Evolutionary conservation across 2,113 vertebrate species (phyloP), one percentile per base, ranked within the genome.

Genomic region (Daboia siamensis): DNA sequence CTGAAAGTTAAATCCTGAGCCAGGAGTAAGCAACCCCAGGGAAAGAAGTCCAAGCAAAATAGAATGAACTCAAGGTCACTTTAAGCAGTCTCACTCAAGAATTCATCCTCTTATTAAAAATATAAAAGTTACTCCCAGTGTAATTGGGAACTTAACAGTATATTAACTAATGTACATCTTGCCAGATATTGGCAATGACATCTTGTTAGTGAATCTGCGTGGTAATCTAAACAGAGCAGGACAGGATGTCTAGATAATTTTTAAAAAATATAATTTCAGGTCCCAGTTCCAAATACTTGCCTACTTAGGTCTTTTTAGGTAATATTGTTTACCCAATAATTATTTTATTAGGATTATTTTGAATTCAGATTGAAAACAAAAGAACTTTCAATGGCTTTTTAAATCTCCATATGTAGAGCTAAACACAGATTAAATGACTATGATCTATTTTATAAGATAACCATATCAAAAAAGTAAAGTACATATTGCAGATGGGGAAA

Each of bases 1-100:
- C 94, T 91, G 88, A 56, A 55, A 57, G 74, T 90, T 86, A 92
- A 92, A 64, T 54, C 88, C 61, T 90, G 61, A 90, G 26, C 55
- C 46, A 20, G 15, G 33, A 90, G 44, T 54, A 54, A 93, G 88
- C 55, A 61, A 69, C 11, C 24, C n/a, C 29, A 80, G 54, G 11
- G 92, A 86, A 89, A 88, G 10, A 92, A 26, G 59, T 69, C 48
- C 26, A 57, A 54, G 39, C 52, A 89, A 87, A 84, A 48, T 17
- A 39, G 86, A 61, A 86, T 64, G 56, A 64, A 86, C 29, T 39
- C 56, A 29, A 56, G 88, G 48, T 44, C 88, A 90, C 7, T 55
- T 55, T n/a, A 48, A 90, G 15, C 10, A 33, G 52, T 48, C 61
- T 80, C 46, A 90, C 3, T 29, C 51, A 29, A 56, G 7, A 84